Conservation (phyloP, 2,113 vertebrate genomes). For the Stigmatopora argus region DNA sequence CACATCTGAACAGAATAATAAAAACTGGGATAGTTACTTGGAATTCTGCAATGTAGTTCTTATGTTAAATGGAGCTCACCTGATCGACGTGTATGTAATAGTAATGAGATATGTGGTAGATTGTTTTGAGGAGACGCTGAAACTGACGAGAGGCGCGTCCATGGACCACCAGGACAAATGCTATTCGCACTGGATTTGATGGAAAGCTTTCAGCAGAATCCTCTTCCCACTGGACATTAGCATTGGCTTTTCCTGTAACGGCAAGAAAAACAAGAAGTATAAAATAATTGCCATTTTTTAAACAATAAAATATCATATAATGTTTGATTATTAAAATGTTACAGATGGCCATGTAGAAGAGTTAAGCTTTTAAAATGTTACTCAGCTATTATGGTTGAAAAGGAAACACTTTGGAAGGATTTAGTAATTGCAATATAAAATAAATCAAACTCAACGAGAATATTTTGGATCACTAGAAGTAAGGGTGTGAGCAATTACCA, state of each 20-base stretch:
- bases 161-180: constrained; percentile 93
- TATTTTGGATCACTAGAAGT: neutral
- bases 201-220: constrained; percentile 84
- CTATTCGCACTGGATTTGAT: constrained; percentile 84
- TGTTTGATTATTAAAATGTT: too few relatives aligned
- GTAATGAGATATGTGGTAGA: constrained; percentile 94
- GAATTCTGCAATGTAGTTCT: neutral
- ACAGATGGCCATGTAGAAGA: neutral
- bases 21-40: neutral
- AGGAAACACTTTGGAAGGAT: neutral
- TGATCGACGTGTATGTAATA: constrained; percentile 98
- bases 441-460: neutral
- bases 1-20: neutral
- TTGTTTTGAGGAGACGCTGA: constrained; percentile 95
- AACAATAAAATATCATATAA: too few relatives aligned
- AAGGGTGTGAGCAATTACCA: neutral
- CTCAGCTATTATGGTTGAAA: neutral
- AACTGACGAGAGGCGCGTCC: constrained; percentile 92
- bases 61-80: constrained; percentile 62
- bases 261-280: neutral
- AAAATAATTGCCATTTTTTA: neutral
- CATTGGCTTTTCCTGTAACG: constrained; percentile 85
- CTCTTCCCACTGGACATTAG: constrained; percentile 92
- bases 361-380: neutral
- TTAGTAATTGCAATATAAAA: neutral